Evolutionary conservation across 2,113 vertebrate species (phyloP).

Genomic region (human): GRCh38 chr1:20790001-20790500

Average conservation of each 20-base stretch:
- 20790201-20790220: not conserved
- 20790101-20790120: not conserved
- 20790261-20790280: not conserved
- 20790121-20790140: not conserved
- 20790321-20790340: conserved; percentile 1
- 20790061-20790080: not conserved
- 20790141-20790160: not conserved
- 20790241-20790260: conserved; percentile 11
- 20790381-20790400: too few species aligned
- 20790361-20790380: not conserved
- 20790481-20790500: too few species aligned
- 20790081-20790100: not conserved
- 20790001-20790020: too few species aligned
- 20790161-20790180: not conserved
- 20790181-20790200: not conserved
- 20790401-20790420: too few species aligned
- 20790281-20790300: not conserved
- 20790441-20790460: too few species aligned
- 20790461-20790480: too few species aligned
- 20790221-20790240: not conserved
- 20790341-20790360: not conserved
- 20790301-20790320: not conserved
- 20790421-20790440: too few species aligned
- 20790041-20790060: not conserved
- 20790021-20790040: not conserved